Percentiles rank a stretch among this genome's conserved stretches.
These are phyloP conservation scores for Corythornis cristatus DNA, from an alignment of 2,113 vertebrate species.

Conservation along the genomic window DNA sequence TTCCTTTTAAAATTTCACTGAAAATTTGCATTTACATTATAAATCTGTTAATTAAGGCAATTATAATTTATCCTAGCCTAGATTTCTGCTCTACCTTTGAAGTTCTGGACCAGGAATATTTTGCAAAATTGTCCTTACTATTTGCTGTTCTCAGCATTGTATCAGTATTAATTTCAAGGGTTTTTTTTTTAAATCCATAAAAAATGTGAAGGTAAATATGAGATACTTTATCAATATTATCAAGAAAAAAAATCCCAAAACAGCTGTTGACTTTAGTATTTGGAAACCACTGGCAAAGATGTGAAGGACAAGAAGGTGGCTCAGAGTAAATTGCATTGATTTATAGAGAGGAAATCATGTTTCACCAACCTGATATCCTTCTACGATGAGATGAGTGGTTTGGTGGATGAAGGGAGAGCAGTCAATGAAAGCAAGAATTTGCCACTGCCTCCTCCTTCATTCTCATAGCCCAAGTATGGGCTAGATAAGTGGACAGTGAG, in stretches of 20 bases:
- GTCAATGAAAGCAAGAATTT: neutral
- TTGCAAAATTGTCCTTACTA: neutral
- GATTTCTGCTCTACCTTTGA: neutral
- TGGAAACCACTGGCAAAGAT: neutral
- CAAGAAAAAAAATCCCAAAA: neutral
- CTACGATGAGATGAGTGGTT: neutral
- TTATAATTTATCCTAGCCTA: neutral
- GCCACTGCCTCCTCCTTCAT: rapidly evolving
- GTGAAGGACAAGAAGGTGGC: neutral
- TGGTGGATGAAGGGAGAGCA: neutral
- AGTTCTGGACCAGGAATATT: neutral
- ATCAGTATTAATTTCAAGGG: neutral
- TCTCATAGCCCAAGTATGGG: neutral
- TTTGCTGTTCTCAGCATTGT: neutral
- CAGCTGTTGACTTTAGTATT: neutral
- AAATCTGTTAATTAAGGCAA: neutral
- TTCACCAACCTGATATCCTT: neutral
- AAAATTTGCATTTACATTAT: neutral
- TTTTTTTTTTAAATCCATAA: neutral
- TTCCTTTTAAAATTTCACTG: neutral
- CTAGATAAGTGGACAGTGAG: neutral
- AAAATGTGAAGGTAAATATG: neutral
- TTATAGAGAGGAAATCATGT: neutral
- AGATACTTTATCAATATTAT: neutral
- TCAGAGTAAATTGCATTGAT: neutral